A percentile compares a stretch with the other conserved stretches of the same genome.
Conservation (phyloP, 2,113 vertebrate species). For the Ailurus styani region DNA sequence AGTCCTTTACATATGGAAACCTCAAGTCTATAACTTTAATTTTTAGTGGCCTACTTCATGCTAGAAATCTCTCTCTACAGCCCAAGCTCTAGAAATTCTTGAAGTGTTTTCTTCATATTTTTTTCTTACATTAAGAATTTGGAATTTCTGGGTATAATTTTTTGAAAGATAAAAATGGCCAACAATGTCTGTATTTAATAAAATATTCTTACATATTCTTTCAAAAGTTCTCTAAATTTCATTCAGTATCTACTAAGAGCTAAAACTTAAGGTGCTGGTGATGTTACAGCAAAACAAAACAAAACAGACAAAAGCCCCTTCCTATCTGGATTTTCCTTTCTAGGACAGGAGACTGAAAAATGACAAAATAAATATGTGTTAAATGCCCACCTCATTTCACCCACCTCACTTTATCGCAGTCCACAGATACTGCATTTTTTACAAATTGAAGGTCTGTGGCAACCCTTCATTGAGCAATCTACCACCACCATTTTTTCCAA, state of each 20-base stretch:
- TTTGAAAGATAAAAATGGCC: neutral
- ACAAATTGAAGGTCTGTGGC: neutral
- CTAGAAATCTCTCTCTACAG: neutral
- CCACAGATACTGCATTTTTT: neutral
- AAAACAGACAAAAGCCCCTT: neutral
- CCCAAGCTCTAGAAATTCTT: neutral
- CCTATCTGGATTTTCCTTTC: neutral
- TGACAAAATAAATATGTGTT: neutral
- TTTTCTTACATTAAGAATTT: neutral
- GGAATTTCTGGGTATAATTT: neutral
- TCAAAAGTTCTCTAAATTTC: neutral
- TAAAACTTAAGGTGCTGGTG: neutral
- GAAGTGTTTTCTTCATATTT: neutral
- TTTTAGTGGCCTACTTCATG: neutral
- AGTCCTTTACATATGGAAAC: neutral
- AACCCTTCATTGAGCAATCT: neutral
- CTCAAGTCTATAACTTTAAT: neutral
- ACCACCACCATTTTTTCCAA: neutral
- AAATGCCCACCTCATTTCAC: no score
- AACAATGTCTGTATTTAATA: neutral
- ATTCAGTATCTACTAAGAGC: neutral
- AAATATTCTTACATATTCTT: neutral
- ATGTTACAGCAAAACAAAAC: neutral
- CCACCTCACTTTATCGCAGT: neutral
- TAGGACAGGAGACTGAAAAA: neutral